These are phyloP conservation scores for Redunca redunca DNA, from an alignment of 2,113 vertebrate genomes.

Conservation along the genomic window DNA sequence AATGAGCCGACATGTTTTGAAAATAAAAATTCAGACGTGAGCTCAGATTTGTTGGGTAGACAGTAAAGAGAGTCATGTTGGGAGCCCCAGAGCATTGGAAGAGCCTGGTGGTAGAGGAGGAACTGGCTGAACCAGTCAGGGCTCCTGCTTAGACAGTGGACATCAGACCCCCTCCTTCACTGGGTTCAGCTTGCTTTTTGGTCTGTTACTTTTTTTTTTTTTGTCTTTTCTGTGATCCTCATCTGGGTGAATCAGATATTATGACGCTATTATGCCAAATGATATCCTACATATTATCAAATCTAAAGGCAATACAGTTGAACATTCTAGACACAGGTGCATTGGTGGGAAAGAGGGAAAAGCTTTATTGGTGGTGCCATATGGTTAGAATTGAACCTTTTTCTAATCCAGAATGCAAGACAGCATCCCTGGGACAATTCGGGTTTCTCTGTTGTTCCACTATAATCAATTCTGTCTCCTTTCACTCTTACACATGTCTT, in stretches of 20 bases:
- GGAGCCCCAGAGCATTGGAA: not conserved
- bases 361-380: not conserved
- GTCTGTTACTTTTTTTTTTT: not conserved
- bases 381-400: not conserved
- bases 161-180: not conserved
- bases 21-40: not conserved
- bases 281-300: not conserved
- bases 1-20: not conserved
- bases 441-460: not conserved
- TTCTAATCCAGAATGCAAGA: not conserved
- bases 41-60: not conserved
- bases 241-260: not conserved
- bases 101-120: fast-evolving
- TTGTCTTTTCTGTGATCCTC: not conserved
- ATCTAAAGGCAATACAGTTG: not conserved
- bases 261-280: not conserved
- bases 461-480: not conserved
- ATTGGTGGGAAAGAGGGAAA: not conserved
- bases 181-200: not conserved
- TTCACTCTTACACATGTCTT: not conserved
- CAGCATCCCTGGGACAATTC: not conserved
- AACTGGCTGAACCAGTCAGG: not conserved
- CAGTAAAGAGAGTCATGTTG: not conserved
- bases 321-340: not conserved
- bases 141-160: fast-evolving